Evolutionary conservation across 2,797 vertebrate genomes (phyloP), one percentile per base, ranked within the genome.

Genomic region (Gymnocypris eckloni): DNA sequence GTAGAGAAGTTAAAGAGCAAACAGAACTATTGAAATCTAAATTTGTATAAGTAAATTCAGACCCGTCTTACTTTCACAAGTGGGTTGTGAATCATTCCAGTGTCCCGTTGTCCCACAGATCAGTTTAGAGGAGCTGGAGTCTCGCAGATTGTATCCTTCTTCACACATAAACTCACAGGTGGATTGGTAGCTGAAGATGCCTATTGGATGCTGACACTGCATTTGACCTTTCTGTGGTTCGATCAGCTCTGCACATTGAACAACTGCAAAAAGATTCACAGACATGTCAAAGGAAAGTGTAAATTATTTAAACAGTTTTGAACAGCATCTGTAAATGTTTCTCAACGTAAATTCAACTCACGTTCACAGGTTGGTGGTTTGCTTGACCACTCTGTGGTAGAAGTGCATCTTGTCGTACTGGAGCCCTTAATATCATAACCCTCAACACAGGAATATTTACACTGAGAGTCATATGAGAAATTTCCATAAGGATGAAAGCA

Each of bases 311-410:
- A 11, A 9, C 0, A 33, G 52, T 41, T 4, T 56, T n/a, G 2
- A 41, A 41, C 37, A 41, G 6, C 0, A 22, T 41, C 7, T 41
- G 3, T 20, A 50, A 20, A 67, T 50, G 25, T 7, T 22, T 15
- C 0, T 28, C 5, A 9, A 2, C 25, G 16, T 61, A 75, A 37
- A 76, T 7, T 37, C 0, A 6, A 67, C 94, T 93, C 90, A 97
- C 96, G 81, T 95, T 95, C 88, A 92, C 97, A 98, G 0, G 89
- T 87, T 0, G 97, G 97, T 0, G 84, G 84, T 1, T 89, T 81
- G 2, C 92, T 82, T 0, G 95, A 95, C 97, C 97, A 98, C 2
- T 48, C 67, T 6, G 89, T 87, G 0, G 88, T 85, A 0, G 89
- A 90, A 0, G 75, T 93, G 91, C 97, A 97, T 11, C 85, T 92